phyloP scores from a whole-genome alignment of 2,888 invertebrate genomes.

The Amiota mariae region DNA sequence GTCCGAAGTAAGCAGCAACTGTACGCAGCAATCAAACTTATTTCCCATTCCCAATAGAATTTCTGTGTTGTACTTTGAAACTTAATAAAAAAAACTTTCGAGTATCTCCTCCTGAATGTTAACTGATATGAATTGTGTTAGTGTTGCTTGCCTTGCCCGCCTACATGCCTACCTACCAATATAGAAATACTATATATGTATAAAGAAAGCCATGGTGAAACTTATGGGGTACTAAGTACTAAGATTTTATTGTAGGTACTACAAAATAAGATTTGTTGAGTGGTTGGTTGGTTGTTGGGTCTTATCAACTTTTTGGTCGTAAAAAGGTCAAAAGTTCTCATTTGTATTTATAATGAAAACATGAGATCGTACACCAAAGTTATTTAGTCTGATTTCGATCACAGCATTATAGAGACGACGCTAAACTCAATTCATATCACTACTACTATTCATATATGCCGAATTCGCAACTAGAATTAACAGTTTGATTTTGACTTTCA shows the following conservation, averaged over 20 bases:
- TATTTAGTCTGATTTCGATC: conserved; percentile 47
- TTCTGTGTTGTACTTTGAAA: conserved; percentile 25
- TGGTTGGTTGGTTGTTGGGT: too few species aligned
- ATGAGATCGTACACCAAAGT: not conserved
- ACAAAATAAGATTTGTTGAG: too few species aligned
- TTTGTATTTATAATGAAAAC: conserved; percentile 14
- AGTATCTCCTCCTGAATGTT: not conserved
- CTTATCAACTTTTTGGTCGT: not conserved
- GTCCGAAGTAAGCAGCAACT: not conserved
- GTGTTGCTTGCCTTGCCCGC: not conserved
- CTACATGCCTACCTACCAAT: not conserved
- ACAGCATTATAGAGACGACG: conserved; percentile 47
- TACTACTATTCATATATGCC: not conserved
- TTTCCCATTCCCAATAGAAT: not conserved
- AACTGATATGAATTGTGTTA: not conserved
- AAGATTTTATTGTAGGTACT: too few species aligned
- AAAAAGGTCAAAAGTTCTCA: conserved; percentile 3
- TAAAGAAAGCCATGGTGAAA: not conserved
- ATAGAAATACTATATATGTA: not conserved
- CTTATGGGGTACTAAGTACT: not conserved
- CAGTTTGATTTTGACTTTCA: not conserved
- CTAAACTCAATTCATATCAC: not conserved
- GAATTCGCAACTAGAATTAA: not conserved
- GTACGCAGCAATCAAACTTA: not conserved
- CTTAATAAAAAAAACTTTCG: conserved; percentile 21